Evolutionary conservation across 2,888 invertebrate species (phyloP), one percentile per base, ranked within the genome.

Genomic region (Dryobota labecula): DNA sequence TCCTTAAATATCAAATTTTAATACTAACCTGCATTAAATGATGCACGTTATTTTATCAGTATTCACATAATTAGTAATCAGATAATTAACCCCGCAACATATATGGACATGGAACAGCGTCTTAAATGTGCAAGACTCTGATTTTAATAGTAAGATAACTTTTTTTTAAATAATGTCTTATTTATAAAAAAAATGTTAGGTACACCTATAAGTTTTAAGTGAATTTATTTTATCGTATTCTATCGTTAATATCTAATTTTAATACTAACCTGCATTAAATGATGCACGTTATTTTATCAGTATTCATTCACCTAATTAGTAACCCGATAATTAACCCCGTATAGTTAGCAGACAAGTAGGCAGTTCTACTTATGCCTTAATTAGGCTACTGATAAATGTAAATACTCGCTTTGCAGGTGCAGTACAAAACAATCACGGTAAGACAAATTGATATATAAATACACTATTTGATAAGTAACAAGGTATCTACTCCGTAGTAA

Each of bases 21-120:
- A 24, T 18, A 38, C 0, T 18, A 11, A 41, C 0, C 13, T 20
- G 20, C 27, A 20, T 20, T 5, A 15, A 43, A 33, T 33, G 33
- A 20, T 27, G 20, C 6, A 13, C 13, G 11, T 43, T 8, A 27
- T 27, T 43, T 53, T 24, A 47, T 11, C 20, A 18, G 38, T 24
- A 9, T 36, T 45, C 5, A 36, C 15, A 30, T 24, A 43, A 33
- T 36, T 9, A 15, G 43, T 15, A 33, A n/a, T n/a, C n/a, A n/a
- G n/a, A n/a, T n/a, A n/a, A n/a, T n/a, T n/a, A n/a, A n/a, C n/a
- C n/a, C n/a, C n/a, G 61, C 98, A 99, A 82, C 99, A 99, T 94
- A 98, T 99, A 97, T 99, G 99, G 98, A 98, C 98, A 92, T 99
- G 99, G 95, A 98, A 99, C 92, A 98, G 98, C 91, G 98, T 99